Evolutionary conservation across 2,888 invertebrate species (phyloP).

Genomic region (Tachina grossa): DNA sequence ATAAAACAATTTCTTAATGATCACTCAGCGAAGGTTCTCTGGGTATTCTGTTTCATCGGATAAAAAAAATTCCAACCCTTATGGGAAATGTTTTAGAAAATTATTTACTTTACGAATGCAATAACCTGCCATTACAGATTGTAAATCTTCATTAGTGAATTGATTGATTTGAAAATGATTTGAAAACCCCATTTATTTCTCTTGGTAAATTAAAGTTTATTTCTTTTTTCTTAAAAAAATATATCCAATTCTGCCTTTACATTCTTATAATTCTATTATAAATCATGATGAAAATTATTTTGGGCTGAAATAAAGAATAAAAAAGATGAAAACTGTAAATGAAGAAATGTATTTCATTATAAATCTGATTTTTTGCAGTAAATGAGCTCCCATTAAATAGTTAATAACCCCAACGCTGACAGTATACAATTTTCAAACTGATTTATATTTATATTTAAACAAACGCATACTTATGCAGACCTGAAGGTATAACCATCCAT

Average conservation of each 20-base stretch:
- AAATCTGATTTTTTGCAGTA: neutral
- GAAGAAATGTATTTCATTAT: conserved; percentile 16
- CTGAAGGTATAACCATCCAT: too few species aligned
- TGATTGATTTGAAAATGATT: conserved; percentile 65
- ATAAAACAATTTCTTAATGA: neutral
- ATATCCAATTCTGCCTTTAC: conserved; percentile 11
- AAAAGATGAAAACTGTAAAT: neutral
- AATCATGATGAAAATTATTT: conserved; percentile 49
- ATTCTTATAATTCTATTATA: conserved; percentile 54
- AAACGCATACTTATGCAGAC: conserved; percentile 1
- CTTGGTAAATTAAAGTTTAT: neutral
- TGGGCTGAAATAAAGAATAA: neutral
- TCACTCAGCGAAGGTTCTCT: neutral
- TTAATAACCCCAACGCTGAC: conserved; percentile 58
- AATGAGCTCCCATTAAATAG: conserved; percentile 53
- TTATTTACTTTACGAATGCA: neutral
- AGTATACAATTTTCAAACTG: conserved; percentile 40
- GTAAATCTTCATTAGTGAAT: conserved; percentile 39
- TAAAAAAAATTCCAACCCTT: neutral
- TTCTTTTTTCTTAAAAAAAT: neutral
- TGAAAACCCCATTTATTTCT: conserved; percentile 19
- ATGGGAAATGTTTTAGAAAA: neutral
- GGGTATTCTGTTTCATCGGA: neutral
- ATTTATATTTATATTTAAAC: conserved; percentile 51
- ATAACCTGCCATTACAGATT: neutral